Evolutionary conservation across 2,888 invertebrate species (phyloP).

Genomic region (Aproaerema taeniolella): DNA sequence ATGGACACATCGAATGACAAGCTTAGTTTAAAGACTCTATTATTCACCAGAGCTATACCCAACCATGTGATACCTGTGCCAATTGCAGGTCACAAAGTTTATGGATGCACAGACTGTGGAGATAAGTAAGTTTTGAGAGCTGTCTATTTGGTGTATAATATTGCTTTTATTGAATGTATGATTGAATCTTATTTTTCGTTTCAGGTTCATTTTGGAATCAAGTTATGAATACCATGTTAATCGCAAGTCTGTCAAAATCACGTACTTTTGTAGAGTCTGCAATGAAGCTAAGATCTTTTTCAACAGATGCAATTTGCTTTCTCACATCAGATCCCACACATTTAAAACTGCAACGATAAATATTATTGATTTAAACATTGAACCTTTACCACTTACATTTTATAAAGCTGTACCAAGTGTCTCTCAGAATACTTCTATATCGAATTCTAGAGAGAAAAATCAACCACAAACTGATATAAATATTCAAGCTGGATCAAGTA

Average conservation of each 20-base stretch:
- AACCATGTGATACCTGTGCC: slow-evolving; percentile 46
- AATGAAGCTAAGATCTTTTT: slow-evolving; percentile 46
- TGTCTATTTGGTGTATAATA: not conserved
- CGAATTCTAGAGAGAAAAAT: too few relatives aligned
- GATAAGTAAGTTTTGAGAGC: slow-evolving; percentile 68
- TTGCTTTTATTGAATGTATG: not conserved
- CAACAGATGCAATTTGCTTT: slow-evolving; percentile 65
- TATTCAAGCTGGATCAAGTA: not conserved
- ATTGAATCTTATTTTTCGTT: slow-evolving; percentile 26
- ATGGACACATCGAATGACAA: slow-evolving; percentile 39
- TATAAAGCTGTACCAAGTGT: too few relatives aligned
- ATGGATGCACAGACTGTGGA: slow-evolving; percentile 72
- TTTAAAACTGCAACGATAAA: slow-evolving; percentile 67
- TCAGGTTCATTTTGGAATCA: slow-evolving; percentile 58
- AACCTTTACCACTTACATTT: slow-evolving; percentile 48
- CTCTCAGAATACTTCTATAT: too few relatives aligned
- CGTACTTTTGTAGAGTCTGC: slow-evolving; percentile 54
- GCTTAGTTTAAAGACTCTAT: slow-evolving; percentile 52
- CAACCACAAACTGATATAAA: not conserved
- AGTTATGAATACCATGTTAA: slow-evolving; percentile 54
- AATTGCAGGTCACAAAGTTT: slow-evolving; percentile 54
- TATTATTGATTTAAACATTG: slow-evolving; percentile 55
- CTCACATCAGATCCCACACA: slow-evolving; percentile 67
- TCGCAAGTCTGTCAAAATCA: slow-evolving; percentile 63
- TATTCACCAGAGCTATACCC: slow-evolving; percentile 58